These are phyloP conservation scores for Drosophila longiperda DNA, from an alignment of 2,888 invertebrate species.

Conservation along the genomic window DNA sequence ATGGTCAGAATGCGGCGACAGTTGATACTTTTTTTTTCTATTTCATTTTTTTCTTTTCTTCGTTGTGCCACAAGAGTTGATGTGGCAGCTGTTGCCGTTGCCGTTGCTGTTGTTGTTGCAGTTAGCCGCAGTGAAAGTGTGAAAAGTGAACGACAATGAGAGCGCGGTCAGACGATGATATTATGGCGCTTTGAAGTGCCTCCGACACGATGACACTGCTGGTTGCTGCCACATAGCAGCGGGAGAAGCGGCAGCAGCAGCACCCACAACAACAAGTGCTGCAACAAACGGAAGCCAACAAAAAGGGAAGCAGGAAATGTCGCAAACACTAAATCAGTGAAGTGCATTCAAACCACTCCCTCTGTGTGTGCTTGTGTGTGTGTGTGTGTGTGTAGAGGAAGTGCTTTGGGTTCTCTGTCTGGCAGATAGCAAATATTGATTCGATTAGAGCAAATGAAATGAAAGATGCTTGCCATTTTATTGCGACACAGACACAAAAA, in stretches of 20 bases:
- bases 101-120: conserved; percentile 26
- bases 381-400: conserved; percentile 44
- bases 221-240: conserved; percentile 23
- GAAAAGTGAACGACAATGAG: conserved; percentile 63
- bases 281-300: conserved; percentile 48
- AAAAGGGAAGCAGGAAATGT: conserved; percentile 77
- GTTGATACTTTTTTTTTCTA: conserved; percentile 33
- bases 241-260: conserved; percentile 19
- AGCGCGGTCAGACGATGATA: conserved; percentile 69
- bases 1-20: conserved; percentile 60
- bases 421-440: conserved; percentile 70
- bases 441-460: conserved; percentile 64
- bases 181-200: conserved; percentile 71
- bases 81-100: conserved; percentile 15
- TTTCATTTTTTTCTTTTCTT: background rate
- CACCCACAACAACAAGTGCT: conserved; percentile 30
- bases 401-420: conserved; percentile 37
- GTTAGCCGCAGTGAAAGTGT: conserved; percentile 62
- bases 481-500: conserved; percentile 40
- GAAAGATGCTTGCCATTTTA: conserved; percentile 49
- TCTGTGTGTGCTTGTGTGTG: conserved; percentile 11
- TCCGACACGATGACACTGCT: conserved; percentile 65
- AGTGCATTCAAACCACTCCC: conserved; percentile 66
- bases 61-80: background rate
- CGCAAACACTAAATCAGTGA: conserved; percentile 76